A percentile compares a stretch with the other conserved stretches of the same genome.
phyloP scores from a whole-genome alignment of 2,888 invertebrate species.

The Drosophila fulvimacula region DNA sequence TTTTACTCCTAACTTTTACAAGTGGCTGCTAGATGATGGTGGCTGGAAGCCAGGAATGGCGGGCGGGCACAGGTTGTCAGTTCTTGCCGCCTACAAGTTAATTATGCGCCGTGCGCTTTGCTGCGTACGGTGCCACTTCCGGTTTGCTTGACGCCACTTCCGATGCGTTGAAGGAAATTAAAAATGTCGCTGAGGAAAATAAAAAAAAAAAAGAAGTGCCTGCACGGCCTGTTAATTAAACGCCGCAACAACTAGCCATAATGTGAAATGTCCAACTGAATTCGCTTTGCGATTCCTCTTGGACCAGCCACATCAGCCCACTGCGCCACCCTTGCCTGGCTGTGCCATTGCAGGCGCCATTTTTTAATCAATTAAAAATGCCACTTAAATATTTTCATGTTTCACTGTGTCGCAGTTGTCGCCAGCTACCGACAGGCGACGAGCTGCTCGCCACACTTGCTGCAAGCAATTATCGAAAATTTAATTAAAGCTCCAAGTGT shows the following conservation, averaged over 20 bases:
- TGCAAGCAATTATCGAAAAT: constrained; percentile 79
- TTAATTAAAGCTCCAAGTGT: constrained; percentile 78
- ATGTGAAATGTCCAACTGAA: constrained; percentile 41
- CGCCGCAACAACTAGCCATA: constrained; percentile 49
- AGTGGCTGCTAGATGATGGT: constrained; percentile 35
- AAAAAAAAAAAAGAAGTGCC: constrained; percentile 15
- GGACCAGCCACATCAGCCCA: background rate
- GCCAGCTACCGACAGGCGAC: constrained; percentile 20
- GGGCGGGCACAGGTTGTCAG: constrained; percentile 25
- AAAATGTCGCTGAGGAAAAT: constrained; percentile 63
- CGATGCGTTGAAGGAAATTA: constrained; percentile 73
- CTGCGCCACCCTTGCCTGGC: background rate
- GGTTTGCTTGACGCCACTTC: constrained; percentile 66
- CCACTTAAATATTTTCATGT: constrained; percentile 72
- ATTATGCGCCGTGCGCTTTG: constrained; percentile 64
- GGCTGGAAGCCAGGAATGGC: constrained; percentile 18
- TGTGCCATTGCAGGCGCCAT: constrained; percentile 32
- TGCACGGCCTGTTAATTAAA: constrained; percentile 67
- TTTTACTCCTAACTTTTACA: constrained; percentile 33
- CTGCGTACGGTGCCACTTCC: constrained; percentile 67
- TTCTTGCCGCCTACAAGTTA: constrained; percentile 65
- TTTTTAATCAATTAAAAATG: constrained; percentile 78
- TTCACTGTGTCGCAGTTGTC: constrained; percentile 38
- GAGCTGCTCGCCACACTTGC: constrained; percentile 27
- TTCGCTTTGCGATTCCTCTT: background rate